Conservation (phyloP, 1,140 invertebrate genomes). For the Phenacoccus solenopsis region DNA sequence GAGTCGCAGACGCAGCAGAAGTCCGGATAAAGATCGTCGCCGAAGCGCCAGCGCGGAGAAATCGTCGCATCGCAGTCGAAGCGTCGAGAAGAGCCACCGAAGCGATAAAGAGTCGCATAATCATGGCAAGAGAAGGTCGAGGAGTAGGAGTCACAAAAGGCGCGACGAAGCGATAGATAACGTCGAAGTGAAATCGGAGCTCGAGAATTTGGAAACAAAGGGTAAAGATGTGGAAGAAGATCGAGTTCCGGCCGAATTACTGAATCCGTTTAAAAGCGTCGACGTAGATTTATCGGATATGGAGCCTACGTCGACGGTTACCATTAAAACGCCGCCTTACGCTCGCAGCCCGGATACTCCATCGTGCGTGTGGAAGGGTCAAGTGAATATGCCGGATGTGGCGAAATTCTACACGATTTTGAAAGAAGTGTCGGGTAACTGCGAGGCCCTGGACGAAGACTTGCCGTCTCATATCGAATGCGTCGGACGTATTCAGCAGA, state of each 20-base stretch:
- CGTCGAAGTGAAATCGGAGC: not conserved
- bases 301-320: conserved; percentile 45
- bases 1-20: conserved; percentile 28
- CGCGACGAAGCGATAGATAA: not conserved
- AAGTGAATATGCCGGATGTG: conserved; percentile 80
- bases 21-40: conserved; percentile 26
- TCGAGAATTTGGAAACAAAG: not conserved
- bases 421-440: conserved; percentile 61
- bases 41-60: conserved; percentile 26
- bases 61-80: conserved; percentile 25
- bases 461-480: conserved; percentile 58
- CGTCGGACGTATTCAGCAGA: conserved; percentile 78
- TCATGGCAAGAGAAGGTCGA: not conserved
- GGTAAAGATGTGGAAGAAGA: conserved; percentile 28
- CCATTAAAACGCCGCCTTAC: conserved; percentile 42
- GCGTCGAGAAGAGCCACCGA: not conserved
- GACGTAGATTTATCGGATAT: conserved; percentile 39
- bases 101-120: not conserved
- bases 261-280: not conserved
- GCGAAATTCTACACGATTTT: conserved; percentile 75
- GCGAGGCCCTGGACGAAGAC: conserved; percentile 50
- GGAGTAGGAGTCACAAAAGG: not conserved
- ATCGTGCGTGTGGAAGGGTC: conserved; percentile 66
- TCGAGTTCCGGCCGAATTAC: not conserved
- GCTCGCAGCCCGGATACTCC: conserved; percentile 30